phyloP scores from a whole-genome alignment of 2,113 vertebrate species.

The Pangasianodon gigas region DNA sequence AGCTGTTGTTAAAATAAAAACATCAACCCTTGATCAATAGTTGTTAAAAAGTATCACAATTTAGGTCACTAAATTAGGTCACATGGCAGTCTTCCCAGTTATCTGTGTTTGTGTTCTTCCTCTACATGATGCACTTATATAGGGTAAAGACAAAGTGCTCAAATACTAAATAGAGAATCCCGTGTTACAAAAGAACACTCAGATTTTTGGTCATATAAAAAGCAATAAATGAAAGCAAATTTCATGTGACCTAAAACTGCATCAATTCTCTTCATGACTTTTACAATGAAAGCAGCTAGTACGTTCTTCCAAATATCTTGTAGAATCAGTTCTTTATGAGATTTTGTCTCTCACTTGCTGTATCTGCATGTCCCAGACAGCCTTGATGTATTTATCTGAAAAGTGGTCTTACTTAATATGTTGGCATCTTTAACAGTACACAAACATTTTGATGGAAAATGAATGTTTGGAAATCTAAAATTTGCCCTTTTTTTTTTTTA shows the following conservation, averaged over 20 bases:
- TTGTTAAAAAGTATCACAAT: not conserved
- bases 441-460: not conserved
- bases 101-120: not conserved
- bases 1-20: not conserved
- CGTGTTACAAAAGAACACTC: not conserved
- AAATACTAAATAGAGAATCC: not conserved
- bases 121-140: not conserved
- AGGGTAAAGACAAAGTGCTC: no score
- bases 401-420: not conserved
- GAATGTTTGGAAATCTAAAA: not conserved
- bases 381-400: not conserved
- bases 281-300: not conserved
- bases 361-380: not conserved
- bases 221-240: not conserved
- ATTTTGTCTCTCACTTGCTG: not conserved
- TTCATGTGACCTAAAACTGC: not conserved
- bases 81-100: not conserved
- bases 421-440: not conserved
- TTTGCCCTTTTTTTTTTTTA: not conserved
- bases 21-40: not conserved
- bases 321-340: not conserved
- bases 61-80: not conserved
- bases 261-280: not conserved
- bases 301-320: not conserved
- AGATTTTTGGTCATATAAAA: not conserved